Percentiles rank a stretch among this genome's conserved stretches.
phyloP scores from a whole-genome alignment of 2,888 invertebrate species.

The Netelia inedita region DNA sequence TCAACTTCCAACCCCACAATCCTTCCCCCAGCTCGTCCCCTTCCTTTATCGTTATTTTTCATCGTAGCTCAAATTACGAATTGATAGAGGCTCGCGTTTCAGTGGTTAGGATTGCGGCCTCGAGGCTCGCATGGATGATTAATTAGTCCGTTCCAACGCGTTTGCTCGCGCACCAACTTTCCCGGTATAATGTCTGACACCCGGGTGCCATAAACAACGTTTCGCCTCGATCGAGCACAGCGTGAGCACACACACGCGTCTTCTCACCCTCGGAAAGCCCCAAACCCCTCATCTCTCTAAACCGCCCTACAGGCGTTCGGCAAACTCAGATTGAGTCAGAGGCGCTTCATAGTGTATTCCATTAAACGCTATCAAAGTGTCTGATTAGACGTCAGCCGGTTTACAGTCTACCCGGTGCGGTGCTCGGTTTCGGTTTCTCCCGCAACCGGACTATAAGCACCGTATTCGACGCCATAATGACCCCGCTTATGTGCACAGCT shows the following conservation, averaged over 20 bases:
- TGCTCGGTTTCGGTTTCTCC: not conserved
- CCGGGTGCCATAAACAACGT: constrained; percentile 62
- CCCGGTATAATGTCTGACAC: constrained; percentile 54
- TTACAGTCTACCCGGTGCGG: constrained; percentile 59
- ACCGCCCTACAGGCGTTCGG: constrained; percentile 53
- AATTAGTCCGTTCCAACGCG: constrained; percentile 62
- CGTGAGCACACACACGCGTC: constrained; percentile 28
- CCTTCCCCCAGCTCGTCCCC: not conserved
- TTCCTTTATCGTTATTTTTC: constrained; percentile 38
- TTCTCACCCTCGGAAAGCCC: constrained; percentile 27
- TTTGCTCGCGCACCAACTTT: constrained; percentile 22
- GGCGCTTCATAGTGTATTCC: constrained; percentile 75
- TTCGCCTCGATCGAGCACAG: constrained; percentile 58
- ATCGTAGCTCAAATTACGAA: constrained; percentile 32
- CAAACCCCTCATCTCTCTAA: not conserved
- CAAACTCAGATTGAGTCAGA: constrained; percentile 61
- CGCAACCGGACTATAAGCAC: constrained; percentile 13
- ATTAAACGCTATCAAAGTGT: constrained; percentile 82
- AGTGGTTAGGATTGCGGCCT: constrained; percentile 29
- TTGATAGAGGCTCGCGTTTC: constrained; percentile 28
- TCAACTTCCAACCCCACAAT: not conserved
- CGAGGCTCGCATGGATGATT: constrained; percentile 59
- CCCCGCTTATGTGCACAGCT: constrained; percentile 70
- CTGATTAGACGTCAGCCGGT: constrained; percentile 77
- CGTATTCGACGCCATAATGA: constrained; percentile 69